These are phyloP conservation scores for Periphyllus acericola DNA, from an alignment of 2,888 invertebrate genomes.

Conservation along the genomic window DNA sequence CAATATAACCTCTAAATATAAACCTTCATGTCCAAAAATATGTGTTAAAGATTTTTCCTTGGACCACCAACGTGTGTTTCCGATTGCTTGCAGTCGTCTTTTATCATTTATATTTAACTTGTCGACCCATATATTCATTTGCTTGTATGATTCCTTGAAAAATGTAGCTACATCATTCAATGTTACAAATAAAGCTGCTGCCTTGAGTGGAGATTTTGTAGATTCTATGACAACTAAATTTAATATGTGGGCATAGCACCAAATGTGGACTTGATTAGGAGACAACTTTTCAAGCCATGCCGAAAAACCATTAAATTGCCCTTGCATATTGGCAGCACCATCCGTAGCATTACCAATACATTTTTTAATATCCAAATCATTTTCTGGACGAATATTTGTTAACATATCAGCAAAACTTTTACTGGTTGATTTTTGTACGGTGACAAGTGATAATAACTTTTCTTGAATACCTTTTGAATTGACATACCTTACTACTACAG, in stretches of 20 bases:
- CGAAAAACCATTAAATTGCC: background rate
- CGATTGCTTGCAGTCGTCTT: background rate
- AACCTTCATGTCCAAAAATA: background rate
- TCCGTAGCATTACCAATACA: constrained; percentile 6
- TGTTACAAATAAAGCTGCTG: constrained; percentile 2
- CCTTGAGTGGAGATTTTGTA: constrained; percentile 7
- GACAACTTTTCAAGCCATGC: background rate
- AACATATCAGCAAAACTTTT: background rate
- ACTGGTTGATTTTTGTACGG: background rate
- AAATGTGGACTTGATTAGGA: background rate
- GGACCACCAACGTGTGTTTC: constrained; percentile 1
- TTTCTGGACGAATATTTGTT: background rate
- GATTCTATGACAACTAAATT: constrained; percentile 2
- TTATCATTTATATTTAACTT: background rate
- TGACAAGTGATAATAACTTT: background rate
- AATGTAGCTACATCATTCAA: constrained; percentile 8
- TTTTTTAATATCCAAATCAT: constrained; percentile 11
- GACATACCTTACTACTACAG: background rate
- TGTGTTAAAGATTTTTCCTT: background rate
- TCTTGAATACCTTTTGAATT: background rate
- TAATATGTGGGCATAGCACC: background rate
- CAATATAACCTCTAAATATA: background rate
- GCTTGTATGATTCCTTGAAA: background rate
- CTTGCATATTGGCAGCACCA: constrained; percentile 15
- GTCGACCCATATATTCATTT: background rate